phyloP scores from a whole-genome alignment of 2,888 invertebrate genomes.

The Leptopterna dolabrata region DNA sequence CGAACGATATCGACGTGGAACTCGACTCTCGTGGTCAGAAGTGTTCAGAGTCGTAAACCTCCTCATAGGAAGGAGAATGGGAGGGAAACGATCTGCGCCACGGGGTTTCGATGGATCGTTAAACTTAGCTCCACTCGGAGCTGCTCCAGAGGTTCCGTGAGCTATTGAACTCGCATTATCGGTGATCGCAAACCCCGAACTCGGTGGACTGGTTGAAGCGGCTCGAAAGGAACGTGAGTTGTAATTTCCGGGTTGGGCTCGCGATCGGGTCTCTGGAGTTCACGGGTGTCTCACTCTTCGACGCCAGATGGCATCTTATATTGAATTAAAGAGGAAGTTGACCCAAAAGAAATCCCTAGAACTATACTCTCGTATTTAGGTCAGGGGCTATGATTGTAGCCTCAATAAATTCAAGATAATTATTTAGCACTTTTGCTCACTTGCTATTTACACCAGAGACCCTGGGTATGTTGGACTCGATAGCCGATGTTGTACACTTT shows the following conservation, averaged over 20 bases:
- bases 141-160: background rate
- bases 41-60: background rate
- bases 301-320: background rate
- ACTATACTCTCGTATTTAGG: background rate
- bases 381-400: background rate
- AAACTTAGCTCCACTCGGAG: background rate
- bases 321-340: background rate
- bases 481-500: background rate
- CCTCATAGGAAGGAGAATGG: background rate
- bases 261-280: background rate
- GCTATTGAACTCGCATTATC: slow-evolving; percentile 27
- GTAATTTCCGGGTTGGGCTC: background rate
- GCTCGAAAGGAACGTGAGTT: background rate
- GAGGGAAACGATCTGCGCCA: background rate
- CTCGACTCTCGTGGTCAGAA: background rate
- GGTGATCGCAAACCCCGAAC: background rate
- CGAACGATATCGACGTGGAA: background rate
- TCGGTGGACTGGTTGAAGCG: background rate
- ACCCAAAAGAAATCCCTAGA: background rate
- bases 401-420: background rate
- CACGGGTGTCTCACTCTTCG: background rate
- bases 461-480: background rate
- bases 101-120: background rate
- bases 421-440: background rate
- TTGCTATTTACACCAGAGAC: background rate